These are phyloP conservation scores for Nansenia antarctica DNA, from an alignment of 2,113 vertebrate species.

Conservation along the genomic window DNA sequence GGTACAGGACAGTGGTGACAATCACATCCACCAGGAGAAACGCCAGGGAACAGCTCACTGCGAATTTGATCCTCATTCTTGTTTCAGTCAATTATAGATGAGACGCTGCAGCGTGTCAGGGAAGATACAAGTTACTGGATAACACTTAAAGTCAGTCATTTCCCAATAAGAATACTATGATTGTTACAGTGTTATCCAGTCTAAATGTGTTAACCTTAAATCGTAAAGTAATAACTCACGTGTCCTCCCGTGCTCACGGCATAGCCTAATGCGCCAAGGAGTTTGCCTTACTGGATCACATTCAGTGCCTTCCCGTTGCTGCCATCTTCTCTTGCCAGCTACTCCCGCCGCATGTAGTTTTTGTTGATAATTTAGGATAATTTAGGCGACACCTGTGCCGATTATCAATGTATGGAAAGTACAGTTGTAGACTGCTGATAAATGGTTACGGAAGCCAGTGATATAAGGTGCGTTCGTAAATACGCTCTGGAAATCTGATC, in stretches of 20 bases:
- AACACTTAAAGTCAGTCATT: not conserved
- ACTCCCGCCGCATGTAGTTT: not conserved
- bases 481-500: no score
- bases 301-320: not conserved
- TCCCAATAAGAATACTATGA: not conserved
- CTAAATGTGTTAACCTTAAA: no score
- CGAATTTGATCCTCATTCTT: conserved; percentile 76
- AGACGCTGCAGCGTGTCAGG: not conserved
- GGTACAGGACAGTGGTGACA: conserved; percentile 83
- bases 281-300: not conserved
- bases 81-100: not conserved
- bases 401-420: no score
- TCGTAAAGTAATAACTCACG: no score
- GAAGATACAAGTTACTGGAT: no score
- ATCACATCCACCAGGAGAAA: conserved; percentile 77
- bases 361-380: not conserved
- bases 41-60: conserved; percentile 67
- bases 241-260: not conserved
- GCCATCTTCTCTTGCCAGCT: not conserved
- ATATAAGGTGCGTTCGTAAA: not conserved
- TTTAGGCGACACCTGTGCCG: not conserved
- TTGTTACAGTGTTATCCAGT: not conserved
- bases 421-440: no score
- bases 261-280: not conserved
- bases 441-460: not conserved